A percentile compares a stretch with the other conserved stretches of the same genome.
phyloP scores from a whole-genome alignment of 2,113 vertebrate species.

The Chaenogobius annularis region DNA sequence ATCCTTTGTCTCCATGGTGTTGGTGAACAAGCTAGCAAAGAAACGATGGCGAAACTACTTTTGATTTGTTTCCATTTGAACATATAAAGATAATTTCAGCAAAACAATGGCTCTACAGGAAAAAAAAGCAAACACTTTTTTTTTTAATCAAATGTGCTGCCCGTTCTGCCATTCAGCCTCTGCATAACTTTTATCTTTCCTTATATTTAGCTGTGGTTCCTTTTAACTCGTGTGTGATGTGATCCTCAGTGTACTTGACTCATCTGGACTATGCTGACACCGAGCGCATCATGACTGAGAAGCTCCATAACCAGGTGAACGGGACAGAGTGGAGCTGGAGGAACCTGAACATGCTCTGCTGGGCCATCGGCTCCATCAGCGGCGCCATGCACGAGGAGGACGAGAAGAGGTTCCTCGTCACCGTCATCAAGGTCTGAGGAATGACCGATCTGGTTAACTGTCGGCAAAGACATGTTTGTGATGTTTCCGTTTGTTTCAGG shows the following conservation, averaged over 20 bases:
- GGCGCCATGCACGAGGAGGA: conserved; percentile 97
- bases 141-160: no score
- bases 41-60: no score
- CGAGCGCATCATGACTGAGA: conserved; percentile 96
- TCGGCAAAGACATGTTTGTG: background rate
- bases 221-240: no score
- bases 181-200: no score
- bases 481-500: conserved; percentile 68
- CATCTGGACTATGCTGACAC: conserved; percentile 97
- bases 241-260: conserved; percentile 88
- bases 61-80: no score
- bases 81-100: no score
- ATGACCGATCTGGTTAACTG: no score
- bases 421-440: conserved; percentile 87
- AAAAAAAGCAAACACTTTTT: no score
- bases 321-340: conserved; percentile 97
- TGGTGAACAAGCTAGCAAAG: no score
- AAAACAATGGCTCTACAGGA: no score
- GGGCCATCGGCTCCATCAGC: conserved; percentile 97
- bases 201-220: background rate
- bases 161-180: no score
- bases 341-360: conserved; percentile 95
- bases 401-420: conserved; percentile 95
- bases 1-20: no score
- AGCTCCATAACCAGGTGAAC: conserved; percentile 97